Evolutionary conservation across 2,113 vertebrate genomes (phyloP).

Genomic region (Lasiurus borealis): DNA sequence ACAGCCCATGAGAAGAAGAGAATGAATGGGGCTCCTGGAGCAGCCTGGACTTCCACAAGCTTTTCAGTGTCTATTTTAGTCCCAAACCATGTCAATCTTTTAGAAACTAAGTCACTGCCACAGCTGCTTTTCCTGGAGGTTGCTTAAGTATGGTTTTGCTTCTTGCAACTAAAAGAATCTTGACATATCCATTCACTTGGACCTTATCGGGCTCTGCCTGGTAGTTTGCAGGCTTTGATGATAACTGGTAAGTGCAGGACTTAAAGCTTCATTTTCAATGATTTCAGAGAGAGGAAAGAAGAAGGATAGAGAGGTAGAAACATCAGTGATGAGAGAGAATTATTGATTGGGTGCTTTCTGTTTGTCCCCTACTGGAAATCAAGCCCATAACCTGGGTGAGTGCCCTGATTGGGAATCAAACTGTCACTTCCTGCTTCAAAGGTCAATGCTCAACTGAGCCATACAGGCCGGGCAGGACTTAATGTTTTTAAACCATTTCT

Average conservation of each 20-base stretch:
- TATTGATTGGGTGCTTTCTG: too few species aligned
- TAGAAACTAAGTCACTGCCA: not conserved
- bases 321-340: too few species aligned
- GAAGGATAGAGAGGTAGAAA: too few species aligned
- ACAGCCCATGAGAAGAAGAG: not conserved
- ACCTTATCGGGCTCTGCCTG: not conserved
- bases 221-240: not conserved
- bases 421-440: too few species aligned
- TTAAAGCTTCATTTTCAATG: not conserved
- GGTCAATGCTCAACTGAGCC: too few species aligned
- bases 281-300: too few species aligned
- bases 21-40: rapidly evolving
- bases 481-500: not conserved
- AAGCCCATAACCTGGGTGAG: too few species aligned
- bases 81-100: not conserved
- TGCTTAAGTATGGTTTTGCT: not conserved
- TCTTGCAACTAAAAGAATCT: not conserved
- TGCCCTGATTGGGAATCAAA: too few species aligned
- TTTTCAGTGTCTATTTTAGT: not conserved
- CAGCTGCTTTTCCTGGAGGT: not conserved
- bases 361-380: too few species aligned
- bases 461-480: not conserved
- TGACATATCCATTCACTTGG: not conserved
- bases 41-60: not conserved
- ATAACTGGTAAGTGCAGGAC: not conserved